These are phyloP conservation scores for Drosophila mercatorum DNA, from an alignment of 2,888 invertebrate species.

Conservation along the genomic window DNA sequence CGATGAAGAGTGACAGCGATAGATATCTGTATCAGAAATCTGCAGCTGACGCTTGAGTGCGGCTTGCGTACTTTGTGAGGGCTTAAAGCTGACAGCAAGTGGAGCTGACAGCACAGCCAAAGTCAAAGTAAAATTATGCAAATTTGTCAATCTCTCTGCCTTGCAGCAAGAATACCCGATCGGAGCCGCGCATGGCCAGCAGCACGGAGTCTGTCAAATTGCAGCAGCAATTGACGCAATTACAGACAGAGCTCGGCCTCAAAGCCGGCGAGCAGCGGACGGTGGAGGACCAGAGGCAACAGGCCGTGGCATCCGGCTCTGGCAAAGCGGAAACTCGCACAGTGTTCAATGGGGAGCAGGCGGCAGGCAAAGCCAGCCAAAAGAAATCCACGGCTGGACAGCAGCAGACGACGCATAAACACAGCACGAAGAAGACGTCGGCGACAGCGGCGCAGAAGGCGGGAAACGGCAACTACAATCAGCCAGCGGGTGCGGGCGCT, in stretches of 20 bases:
- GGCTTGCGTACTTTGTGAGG: neutral
- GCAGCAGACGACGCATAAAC: slow-evolving; percentile 68
- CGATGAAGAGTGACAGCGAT: neutral
- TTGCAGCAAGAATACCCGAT: slow-evolving; percentile 82
- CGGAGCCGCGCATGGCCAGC: slow-evolving; percentile 71
- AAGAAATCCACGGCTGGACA: slow-evolving; percentile 70
- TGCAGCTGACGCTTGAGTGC: neutral
- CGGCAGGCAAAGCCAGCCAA: slow-evolving; percentile 56
- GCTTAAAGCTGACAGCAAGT: neutral
- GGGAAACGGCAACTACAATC: slow-evolving; percentile 70
- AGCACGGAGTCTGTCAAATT: slow-evolving; percentile 75
- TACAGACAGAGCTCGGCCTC: slow-evolving; percentile 71
- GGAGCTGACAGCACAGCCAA: neutral
- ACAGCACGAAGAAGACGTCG: slow-evolving; percentile 75
- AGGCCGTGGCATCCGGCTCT: slow-evolving; percentile 41
- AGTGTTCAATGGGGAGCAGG: slow-evolving; percentile 56
- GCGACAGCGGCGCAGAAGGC: slow-evolving; percentile 79
- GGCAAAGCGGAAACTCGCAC: slow-evolving; percentile 67
- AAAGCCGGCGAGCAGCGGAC: slow-evolving; percentile 68
- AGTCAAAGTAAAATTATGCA: slow-evolving; percentile 55
- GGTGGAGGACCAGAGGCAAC: slow-evolving; percentile 26
- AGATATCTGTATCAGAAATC: neutral
- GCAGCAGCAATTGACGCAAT: slow-evolving; percentile 84
- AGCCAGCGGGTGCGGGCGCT: slow-evolving; percentile 57
- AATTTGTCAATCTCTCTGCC: slow-evolving; percentile 49